Conservation (phyloP, 2,888 invertebrate genomes). For the Drosophila maculinotata region DNA sequence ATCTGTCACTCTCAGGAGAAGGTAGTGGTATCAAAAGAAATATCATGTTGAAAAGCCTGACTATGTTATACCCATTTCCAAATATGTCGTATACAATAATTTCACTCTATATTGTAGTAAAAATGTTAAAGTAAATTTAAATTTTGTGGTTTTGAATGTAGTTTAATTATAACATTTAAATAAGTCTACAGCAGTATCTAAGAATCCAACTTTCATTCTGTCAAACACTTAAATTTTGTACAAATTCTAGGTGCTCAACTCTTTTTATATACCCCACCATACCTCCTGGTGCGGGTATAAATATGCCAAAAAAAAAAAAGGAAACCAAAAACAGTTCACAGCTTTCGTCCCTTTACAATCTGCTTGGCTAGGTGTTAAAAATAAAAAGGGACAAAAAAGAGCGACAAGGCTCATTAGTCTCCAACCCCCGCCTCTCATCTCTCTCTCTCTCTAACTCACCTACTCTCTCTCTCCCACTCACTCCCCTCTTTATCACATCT, state of each 20-base stretch:
- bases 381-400: slow-evolving; percentile 50
- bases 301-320: slow-evolving; percentile 37
- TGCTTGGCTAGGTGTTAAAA: slow-evolving; percentile 74
- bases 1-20: slow-evolving; percentile 32
- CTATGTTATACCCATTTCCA: neutral
- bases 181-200: neutral
- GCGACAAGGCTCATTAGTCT: slow-evolving; percentile 67
- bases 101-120: too few species aligned
- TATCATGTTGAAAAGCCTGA: neutral
- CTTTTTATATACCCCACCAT: slow-evolving; percentile 1
- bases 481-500: neutral
- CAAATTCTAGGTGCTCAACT: slow-evolving; percentile 1
- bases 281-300: slow-evolving; percentile 5
- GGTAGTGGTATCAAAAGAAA: slow-evolving; percentile 1
- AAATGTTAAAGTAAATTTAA: too few species aligned
- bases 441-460: neutral
- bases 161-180: too few species aligned
- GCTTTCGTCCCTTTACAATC: slow-evolving; percentile 28
- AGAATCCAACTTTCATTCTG: neutral
- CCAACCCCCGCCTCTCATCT: neutral
- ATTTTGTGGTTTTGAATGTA: too few species aligned
- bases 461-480: neutral
- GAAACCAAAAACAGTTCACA: slow-evolving; percentile 36
- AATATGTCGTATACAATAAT: too few species aligned
- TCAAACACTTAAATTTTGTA: neutral